Evolutionary conservation across 2,797 vertebrate species (phyloP).

Genomic region (Macroramphosus scolopax): DNA sequence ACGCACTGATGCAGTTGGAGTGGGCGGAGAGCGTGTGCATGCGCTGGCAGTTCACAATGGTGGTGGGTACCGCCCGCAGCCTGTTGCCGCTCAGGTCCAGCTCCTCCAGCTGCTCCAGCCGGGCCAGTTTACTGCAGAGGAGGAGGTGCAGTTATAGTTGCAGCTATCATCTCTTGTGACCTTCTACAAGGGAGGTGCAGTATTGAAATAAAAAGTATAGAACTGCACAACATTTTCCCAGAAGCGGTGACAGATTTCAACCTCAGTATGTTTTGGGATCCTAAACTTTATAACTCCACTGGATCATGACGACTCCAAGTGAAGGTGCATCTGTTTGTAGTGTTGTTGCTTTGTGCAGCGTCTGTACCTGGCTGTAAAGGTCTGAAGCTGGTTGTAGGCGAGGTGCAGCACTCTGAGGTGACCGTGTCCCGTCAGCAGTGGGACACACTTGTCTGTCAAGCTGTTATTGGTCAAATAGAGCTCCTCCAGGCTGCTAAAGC

Average conservation of each 20-base stretch:
- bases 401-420: constrained; percentile 91
- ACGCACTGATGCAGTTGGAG: constrained; percentile 92
- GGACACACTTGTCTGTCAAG: constrained; percentile 92
- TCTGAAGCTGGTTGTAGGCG: constrained; percentile 93
- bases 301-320: no score
- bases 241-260: no score
- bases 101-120: constrained; percentile 93
- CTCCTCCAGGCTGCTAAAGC: constrained; percentile 88
- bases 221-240: not conserved
- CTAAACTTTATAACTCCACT: no score
- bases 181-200: not conserved
- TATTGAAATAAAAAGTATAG: no score
- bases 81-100: constrained; percentile 94
- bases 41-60: constrained; percentile 88
- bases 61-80: constrained; percentile 91
- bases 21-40: constrained; percentile 93
- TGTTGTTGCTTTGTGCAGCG: not conserved
- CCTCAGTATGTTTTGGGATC: no score
- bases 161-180: no score
- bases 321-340: no score
- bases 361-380: constrained; percentile 91
- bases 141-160: not conserved
- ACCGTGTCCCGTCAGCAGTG: constrained; percentile 87
- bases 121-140: constrained; percentile 91
- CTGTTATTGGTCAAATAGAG: constrained; percentile 92